These are phyloP conservation scores for Phrynocephalus versicolor DNA, from an alignment of 2,113 vertebrate species.

Conservation along the genomic window DNA sequence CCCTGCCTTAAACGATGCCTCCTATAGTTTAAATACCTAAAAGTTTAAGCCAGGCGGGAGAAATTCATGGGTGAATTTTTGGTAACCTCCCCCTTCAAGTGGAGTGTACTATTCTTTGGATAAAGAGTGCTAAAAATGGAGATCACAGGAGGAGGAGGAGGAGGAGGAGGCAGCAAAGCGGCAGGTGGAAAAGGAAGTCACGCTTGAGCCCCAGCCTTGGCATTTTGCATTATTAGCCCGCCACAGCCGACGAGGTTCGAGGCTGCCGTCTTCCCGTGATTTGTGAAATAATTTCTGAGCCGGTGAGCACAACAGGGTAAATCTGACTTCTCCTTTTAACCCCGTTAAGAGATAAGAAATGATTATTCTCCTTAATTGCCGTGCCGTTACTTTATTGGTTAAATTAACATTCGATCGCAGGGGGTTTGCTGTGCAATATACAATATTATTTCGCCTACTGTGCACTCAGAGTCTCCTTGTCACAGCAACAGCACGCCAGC, in stretches of 20 bases:
- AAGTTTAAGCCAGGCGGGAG: background rate
- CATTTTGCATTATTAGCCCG: slow-evolving; percentile 37
- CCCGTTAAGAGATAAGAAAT: slow-evolving; percentile 74
- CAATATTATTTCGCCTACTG: slow-evolving; percentile 79
- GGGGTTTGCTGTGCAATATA: slow-evolving; percentile 72
- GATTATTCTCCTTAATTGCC: slow-evolving; percentile 73
- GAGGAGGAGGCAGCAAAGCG: background rate
- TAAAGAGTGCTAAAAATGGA: slow-evolving; percentile 14
- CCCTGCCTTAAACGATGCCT: background rate
- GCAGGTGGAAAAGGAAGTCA: background rate
- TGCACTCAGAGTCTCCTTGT: slow-evolving; percentile 78
- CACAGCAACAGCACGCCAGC: slow-evolving; percentile 79
- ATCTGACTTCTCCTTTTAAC: slow-evolving; percentile 71
- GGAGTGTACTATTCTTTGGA: background rate
- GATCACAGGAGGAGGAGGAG: background rate
- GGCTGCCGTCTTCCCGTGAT: slow-evolving; percentile 50
- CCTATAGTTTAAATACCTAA: too few relatives aligned
- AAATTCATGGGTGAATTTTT: background rate
- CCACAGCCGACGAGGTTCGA: slow-evolving; percentile 10
- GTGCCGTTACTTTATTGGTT: slow-evolving; percentile 78
- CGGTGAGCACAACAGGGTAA: slow-evolving; percentile 60
- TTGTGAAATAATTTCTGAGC: slow-evolving; percentile 67
- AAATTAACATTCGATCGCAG: slow-evolving; percentile 80
- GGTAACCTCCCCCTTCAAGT: too few relatives aligned
- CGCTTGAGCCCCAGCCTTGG: background rate